phyloP scores from a whole-genome alignment of 2,797 vertebrate genomes.

The Calcarius lapponicus region DNA sequence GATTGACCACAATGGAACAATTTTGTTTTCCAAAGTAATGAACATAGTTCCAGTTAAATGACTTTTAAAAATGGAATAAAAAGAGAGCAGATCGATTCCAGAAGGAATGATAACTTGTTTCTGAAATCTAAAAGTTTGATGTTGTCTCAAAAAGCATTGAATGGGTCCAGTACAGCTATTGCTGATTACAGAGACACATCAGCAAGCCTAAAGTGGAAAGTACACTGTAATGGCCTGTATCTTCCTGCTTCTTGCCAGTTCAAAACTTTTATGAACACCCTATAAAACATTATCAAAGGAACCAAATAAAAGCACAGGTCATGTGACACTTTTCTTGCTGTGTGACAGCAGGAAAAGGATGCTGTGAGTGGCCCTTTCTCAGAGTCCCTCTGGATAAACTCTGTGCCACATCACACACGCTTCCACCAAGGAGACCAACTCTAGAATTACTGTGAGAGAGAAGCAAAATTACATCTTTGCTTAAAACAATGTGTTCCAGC shows the following conservation, averaged over 20 bases:
- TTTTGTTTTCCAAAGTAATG: not conserved
- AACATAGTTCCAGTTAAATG: not conserved
- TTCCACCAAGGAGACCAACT: not conserved
- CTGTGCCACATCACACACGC: not conserved
- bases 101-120: not conserved
- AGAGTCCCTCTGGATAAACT: not conserved
- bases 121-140: not conserved
- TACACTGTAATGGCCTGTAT: not conserved
- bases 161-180: not conserved
- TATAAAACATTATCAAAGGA: not conserved
- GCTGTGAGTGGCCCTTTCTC: not conserved
- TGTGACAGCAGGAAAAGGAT: not conserved
- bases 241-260: not conserved
- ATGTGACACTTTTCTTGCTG: not conserved
- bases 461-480: constrained; percentile 31
- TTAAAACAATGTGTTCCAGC: not conserved
- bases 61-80: not conserved
- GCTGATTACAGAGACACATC: not conserved
- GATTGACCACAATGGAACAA: not conserved
- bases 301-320: not conserved
- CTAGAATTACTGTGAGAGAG: not conserved
- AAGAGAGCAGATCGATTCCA: not conserved
- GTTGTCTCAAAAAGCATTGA: not conserved
- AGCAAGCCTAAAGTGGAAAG: not conserved
- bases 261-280: not conserved